Conservation (phyloP, 1,140 invertebrate species). For the Dufourea novaeangliae region DNA sequence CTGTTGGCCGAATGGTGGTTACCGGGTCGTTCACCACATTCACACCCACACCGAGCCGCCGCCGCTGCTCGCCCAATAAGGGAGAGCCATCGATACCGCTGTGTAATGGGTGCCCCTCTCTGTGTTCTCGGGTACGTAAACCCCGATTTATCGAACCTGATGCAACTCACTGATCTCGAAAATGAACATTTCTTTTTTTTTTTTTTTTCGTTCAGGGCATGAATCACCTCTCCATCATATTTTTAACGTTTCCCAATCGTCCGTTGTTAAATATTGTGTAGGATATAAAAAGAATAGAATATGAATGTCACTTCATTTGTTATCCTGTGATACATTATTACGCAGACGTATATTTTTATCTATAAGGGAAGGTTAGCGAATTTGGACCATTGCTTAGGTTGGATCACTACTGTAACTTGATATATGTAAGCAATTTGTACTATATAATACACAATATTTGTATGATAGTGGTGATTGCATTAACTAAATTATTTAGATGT, state of each 20-base stretch:
- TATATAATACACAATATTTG: too few species aligned
- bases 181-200: neutral
- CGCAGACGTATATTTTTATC: too few species aligned
- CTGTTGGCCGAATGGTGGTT: slow-evolving; percentile 67
- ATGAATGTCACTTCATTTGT: too few species aligned
- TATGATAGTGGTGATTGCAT: too few species aligned
- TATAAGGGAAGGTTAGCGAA: too few species aligned
- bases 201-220: neutral
- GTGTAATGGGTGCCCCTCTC: slow-evolving; percentile 15
- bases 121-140: neutral
- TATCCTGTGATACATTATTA: too few species aligned
- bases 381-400: too few species aligned
- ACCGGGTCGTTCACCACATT: slow-evolving; percentile 65
- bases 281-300: too few species aligned
- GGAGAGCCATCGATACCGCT: slow-evolving; percentile 21
- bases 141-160: slow-evolving; percentile 38
- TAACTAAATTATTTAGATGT: too few species aligned
- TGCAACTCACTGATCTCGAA: slow-evolving; percentile 19
- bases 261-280: neutral
- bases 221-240: neutral
- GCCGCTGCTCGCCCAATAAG: neutral
- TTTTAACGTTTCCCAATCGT: neutral
- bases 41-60: slow-evolving; percentile 51
- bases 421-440: too few species aligned
- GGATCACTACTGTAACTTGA: too few species aligned